These are phyloP conservation scores for Macrotis lagotis DNA, from an alignment of 2,113 vertebrate species.

Conservation along the genomic window DNA sequence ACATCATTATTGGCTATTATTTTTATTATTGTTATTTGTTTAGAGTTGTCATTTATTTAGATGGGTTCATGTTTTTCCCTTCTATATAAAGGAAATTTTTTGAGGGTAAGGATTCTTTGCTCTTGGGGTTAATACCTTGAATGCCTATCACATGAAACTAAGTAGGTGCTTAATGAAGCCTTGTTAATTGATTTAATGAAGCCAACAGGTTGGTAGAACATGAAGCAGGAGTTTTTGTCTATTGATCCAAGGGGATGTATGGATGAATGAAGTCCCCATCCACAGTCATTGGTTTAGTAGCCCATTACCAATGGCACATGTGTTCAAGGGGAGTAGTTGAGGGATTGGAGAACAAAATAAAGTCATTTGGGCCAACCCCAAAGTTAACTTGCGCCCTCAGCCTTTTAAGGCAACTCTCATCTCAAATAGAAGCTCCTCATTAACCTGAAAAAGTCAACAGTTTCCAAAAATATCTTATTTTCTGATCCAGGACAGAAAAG, in stretches of 20 bases:
- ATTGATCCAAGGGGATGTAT: background rate
- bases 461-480: background rate
- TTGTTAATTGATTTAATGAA: background rate
- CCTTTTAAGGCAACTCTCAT: background rate
- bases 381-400: background rate
- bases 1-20: background rate
- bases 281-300: background rate
- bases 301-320: background rate
- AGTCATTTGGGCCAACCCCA: background rate
- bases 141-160: background rate
- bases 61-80: background rate
- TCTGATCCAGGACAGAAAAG: background rate
- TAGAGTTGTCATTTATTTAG: background rate
- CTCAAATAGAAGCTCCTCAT: background rate
- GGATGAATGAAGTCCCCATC: background rate
- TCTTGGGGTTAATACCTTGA: background rate
- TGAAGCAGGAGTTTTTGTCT: background rate
- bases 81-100: background rate
- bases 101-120: background rate
- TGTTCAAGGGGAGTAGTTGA: background rate
- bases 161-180: background rate
- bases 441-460: background rate
- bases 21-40: background rate
- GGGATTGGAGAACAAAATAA: background rate
- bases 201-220: background rate